Evolutionary conservation across 1,140 invertebrate genomes (phyloP).

Genomic region (Drosophila cardini): DNA sequence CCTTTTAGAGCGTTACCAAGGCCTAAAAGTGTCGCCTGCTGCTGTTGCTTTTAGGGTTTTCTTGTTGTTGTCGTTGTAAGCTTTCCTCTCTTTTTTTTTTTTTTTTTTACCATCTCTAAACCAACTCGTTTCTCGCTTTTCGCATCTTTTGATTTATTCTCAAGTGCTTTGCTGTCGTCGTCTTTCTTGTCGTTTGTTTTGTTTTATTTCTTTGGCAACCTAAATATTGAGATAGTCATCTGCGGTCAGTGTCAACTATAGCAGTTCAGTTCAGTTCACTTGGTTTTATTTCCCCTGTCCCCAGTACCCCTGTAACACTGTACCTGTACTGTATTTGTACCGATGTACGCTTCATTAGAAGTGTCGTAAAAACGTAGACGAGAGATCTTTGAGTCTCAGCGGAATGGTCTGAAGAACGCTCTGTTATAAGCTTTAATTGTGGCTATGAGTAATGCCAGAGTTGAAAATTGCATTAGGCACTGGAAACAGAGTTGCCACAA

Average conservation of each 20-base stretch:
- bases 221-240: constrained; percentile 78
- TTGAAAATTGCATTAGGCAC: constrained; percentile 33
- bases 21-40: constrained; percentile 65
- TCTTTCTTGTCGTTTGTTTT: constrained; percentile 18
- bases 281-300: constrained; percentile 25
- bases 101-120: constrained; percentile 8
- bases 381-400: constrained; percentile 22
- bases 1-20: constrained; percentile 59
- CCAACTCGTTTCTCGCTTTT: constrained; percentile 61
- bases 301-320: no score
- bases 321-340: constrained; percentile 5
- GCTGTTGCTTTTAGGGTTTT: constrained; percentile 46
- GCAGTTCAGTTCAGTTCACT: constrained; percentile 27
- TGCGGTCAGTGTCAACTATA: constrained; percentile 72
- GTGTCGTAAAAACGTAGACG: constrained; percentile 45
- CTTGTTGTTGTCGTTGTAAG: neutral
- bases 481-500: constrained; percentile 18
- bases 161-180: constrained; percentile 51
- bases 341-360: constrained; percentile 51
- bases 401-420: constrained; percentile 1
- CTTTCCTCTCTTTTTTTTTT: constrained; percentile 8
- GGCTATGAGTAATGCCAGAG: constrained; percentile 25
- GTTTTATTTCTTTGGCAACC: constrained; percentile 69
- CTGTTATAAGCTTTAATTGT: constrained; percentile 44
- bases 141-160: constrained; percentile 82